These are phyloP conservation scores for Stomorhina lunata DNA, from an alignment of 2,888 invertebrate genomes.

Conservation along the genomic window DNA sequence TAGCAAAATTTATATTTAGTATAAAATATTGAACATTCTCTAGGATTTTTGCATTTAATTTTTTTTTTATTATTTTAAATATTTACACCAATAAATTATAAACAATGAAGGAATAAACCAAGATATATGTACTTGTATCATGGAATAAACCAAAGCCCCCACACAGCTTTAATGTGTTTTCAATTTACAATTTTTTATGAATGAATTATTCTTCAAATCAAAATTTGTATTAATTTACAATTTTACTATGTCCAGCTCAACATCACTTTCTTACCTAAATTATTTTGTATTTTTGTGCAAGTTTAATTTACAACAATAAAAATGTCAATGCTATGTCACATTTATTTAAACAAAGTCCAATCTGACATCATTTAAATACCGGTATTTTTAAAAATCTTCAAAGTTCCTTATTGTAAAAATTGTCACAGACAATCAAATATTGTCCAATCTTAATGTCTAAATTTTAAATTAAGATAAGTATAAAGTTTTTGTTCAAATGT, in stretches of 20 bases:
- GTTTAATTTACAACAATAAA: conserved; percentile 53
- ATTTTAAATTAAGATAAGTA: neutral
- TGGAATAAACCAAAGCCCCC: conserved; percentile 41
- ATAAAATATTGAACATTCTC: too few relatives aligned
- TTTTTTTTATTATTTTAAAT: neutral
- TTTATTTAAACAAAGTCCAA: conserved; percentile 20
- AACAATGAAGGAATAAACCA: neutral
- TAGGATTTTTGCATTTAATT: too few relatives aligned
- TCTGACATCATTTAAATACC: conserved; percentile 41
- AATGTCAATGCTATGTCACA: conserved; percentile 41
- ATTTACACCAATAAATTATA: neutral
- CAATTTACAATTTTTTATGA: conserved; percentile 37
- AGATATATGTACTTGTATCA: too few relatives aligned
- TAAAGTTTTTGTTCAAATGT: neutral
- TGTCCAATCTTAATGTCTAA: neutral
- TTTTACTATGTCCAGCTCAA: neutral
- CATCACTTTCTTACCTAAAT: neutral
- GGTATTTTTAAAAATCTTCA: conserved; percentile 14
- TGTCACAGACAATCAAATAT: conserved; percentile 24
- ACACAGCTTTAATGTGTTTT: conserved; percentile 15
- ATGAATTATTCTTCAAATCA: conserved; percentile 6
- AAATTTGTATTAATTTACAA: neutral
- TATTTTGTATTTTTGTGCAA: conserved; percentile 44
- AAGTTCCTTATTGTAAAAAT: conserved; percentile 26
- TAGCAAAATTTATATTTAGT: too few relatives aligned